These are phyloP conservation scores for Drosophila siamana DNA, from an alignment of 2,888 invertebrate species.

Conservation along the genomic window DNA sequence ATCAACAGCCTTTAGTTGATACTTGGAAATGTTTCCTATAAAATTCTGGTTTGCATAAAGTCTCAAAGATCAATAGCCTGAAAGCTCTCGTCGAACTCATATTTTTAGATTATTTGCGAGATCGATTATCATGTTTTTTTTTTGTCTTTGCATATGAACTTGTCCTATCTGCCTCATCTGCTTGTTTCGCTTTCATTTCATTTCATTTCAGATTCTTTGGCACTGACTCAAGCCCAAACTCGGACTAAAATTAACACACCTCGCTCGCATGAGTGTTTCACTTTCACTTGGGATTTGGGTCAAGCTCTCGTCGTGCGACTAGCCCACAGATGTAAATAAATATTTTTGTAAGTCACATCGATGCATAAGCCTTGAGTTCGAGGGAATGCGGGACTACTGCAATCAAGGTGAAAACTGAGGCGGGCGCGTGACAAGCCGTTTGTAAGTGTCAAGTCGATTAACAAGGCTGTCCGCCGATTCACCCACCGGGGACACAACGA, in stretches of 20 bases:
- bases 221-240: slow-evolving; percentile 29
- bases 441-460: slow-evolving; percentile 54
- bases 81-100: no score
- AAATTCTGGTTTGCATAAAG: no score
- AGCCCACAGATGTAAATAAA: neutral
- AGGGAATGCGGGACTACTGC: neutral
- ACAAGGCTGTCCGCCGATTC: slow-evolving; percentile 20
- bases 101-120: neutral
- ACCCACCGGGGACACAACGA: neutral
- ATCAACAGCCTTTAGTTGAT: no score
- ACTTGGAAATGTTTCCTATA: no score
- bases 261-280: slow-evolving; percentile 42
- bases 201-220: slow-evolving; percentile 17
- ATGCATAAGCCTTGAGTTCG: slow-evolving; percentile 23
- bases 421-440: slow-evolving; percentile 50
- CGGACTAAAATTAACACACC: slow-evolving; percentile 29
- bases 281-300: slow-evolving; percentile 66
- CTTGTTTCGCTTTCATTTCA: neutral
- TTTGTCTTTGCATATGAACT: neutral
- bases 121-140: slow-evolving; percentile 1
- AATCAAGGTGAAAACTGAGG: slow-evolving; percentile 39
- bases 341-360: slow-evolving; percentile 12
- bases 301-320: slow-evolving; percentile 33
- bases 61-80: no score
- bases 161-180: neutral